Evolutionary conservation across 2,113 vertebrate genomes (phyloP), one percentile per base, ranked within the genome.

Genomic region (Garra rufa): DNA sequence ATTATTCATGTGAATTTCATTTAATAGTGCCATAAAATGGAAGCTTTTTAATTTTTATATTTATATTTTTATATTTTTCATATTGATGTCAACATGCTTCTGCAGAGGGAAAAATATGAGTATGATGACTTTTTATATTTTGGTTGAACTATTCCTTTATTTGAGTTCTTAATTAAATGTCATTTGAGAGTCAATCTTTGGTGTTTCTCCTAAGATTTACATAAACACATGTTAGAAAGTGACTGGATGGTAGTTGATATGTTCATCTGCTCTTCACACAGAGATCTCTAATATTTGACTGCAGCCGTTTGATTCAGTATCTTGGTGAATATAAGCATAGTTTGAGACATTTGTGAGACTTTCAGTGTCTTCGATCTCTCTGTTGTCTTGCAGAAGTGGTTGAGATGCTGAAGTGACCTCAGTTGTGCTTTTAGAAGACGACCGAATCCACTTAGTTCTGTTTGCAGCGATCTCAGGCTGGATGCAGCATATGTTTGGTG

Each of bases 401-500:
- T 30, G 61, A 30, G 61, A 17, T 17, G 8, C 15, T 4, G 30
- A 21, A 67, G 7, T 1, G 15, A 67, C 19, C 63, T 10, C 0
- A 30, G 17, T 17, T 17, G 61, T n/a, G 52, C 52, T 55, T n/a
- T n/a, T 55, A n/a, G 21, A 34, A 34, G 34, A 52, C 50, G 34
- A 52, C 50, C 7, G 50, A 34, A 65, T 59, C 55, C n/a, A 59
- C 13, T 41, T 19, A 41, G 34, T 21, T 38, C 57, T 13, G 6
- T 67, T 67, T 67, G 30, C 67, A 34, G 67, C 41, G 41, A 70
- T 65, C 61, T 30, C 61, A 30, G 11, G 61, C 24, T 30, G 26
- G 13, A 10, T 24, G 70, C 76, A 43, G 41, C 77, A 65, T 80
- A 80, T 80, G 77, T 65, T 59, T 7, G 24, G 19, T 2, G 52